phyloP scores from a whole-genome alignment of 1,140 invertebrate genomes.

The Melipona quadrifasciata region DNA sequence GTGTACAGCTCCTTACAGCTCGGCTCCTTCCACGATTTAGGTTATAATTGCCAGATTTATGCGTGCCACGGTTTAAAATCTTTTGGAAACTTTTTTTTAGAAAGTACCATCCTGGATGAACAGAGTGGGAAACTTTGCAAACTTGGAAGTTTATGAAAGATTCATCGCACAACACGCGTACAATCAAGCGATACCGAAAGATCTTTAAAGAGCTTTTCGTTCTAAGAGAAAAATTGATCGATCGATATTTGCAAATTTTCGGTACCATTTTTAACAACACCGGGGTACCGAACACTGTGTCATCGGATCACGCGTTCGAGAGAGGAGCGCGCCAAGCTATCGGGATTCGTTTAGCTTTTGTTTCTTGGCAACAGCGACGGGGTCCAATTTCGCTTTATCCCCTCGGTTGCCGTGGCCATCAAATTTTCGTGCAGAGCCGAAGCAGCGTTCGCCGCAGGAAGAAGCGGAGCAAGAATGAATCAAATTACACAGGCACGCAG shows the following conservation, averaged over 20 bases:
- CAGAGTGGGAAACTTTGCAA: neutral
- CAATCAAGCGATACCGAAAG: too few relatives aligned
- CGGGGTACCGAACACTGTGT: neutral
- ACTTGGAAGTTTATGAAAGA: neutral
- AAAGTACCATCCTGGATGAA: neutral
- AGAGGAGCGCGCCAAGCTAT: neutral
- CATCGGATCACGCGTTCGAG: neutral
- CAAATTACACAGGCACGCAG: constrained; percentile 57
- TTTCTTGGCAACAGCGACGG: neutral
- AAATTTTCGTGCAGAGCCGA: constrained; percentile 43
- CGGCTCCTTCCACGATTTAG: constrained; percentile 36
- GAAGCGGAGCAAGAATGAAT: constrained; percentile 55
- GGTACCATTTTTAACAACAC: neutral
- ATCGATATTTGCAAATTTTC: neutral
- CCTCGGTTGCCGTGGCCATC: constrained; percentile 4
- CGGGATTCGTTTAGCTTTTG: constrained; percentile 9
- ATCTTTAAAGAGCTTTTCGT: neutral
- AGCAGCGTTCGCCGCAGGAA: neutral
- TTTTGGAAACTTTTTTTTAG: neutral
- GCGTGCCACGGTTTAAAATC: neutral
- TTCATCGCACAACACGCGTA: too few relatives aligned
- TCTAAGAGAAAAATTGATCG: neutral
- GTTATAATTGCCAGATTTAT: constrained; percentile 38
- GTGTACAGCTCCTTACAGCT: neutral
- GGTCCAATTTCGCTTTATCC: constrained; percentile 39